Evolutionary conservation across 2,888 invertebrate species (phyloP).

Genomic region (Tachina fera): DNA sequence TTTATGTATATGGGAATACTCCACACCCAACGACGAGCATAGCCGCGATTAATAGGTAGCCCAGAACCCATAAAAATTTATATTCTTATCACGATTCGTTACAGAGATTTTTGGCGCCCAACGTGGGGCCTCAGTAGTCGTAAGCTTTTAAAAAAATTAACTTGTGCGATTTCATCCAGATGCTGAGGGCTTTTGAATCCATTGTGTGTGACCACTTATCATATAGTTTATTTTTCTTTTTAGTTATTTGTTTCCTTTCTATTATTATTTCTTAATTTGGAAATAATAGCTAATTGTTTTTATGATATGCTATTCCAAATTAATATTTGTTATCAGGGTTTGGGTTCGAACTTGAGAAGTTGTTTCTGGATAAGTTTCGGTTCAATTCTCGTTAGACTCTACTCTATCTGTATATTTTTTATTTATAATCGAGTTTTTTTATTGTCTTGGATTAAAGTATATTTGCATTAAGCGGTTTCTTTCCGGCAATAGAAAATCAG

Average conservation of each 20-base stretch:
- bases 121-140: too few species aligned
- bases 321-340: not conserved
- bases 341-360: constrained; percentile 31
- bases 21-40: constrained; percentile 8
- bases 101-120: constrained; percentile 25
- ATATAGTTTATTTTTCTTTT: not conserved
- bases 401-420: not conserved
- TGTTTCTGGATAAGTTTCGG: constrained; percentile 5
- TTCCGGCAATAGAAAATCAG: not conserved
- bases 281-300: not conserved
- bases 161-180: constrained; percentile 12
- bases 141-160: not conserved
- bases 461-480: not conserved
- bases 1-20: not conserved
- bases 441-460: not conserved
- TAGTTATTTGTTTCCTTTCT: not conserved
- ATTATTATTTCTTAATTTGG: constrained; percentile 8
- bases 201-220: not conserved
- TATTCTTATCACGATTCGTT: not conserved
- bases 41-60: constrained; percentile 21
- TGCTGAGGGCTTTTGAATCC: constrained; percentile 18
- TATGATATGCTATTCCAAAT: not conserved
- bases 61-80: not conserved
- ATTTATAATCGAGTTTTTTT: not conserved
- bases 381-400: constrained; percentile 5